These are phyloP conservation scores for Enteromius afrohamiltoni DNA, from an alignment of 2,797 vertebrate genomes.

Conservation along the genomic window DNA sequence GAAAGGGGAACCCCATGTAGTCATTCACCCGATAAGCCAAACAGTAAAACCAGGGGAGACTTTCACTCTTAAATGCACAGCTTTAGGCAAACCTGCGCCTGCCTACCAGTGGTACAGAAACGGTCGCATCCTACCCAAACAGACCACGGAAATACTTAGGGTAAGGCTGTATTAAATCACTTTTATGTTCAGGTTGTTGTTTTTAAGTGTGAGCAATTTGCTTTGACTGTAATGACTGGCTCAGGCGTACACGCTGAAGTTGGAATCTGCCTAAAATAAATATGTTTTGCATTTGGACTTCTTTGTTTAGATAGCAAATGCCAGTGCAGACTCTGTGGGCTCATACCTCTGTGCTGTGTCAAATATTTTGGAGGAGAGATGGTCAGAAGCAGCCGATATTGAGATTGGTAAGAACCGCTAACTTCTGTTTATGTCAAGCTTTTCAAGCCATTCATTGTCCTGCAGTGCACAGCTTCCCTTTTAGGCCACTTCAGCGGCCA, in stretches of 20 bases:
- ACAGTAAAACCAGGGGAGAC: slow-evolving; percentile 69
- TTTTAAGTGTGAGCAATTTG: neutral
- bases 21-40: slow-evolving; percentile 74
- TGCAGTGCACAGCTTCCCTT: neutral
- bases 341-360: slow-evolving; percentile 85
- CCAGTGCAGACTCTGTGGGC: slow-evolving; percentile 71
- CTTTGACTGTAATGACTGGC: slow-evolving; percentile 6
- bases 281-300: slow-evolving; percentile 21
- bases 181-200: neutral
- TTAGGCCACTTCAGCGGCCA: neutral
- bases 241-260: neutral
- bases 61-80: slow-evolving; percentile 76
- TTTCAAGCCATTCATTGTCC: neutral
- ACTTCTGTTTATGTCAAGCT: slow-evolving; percentile 1
- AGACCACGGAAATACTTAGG: slow-evolving; percentile 73
- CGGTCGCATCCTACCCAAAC: slow-evolving; percentile 73
- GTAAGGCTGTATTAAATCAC: slow-evolving; percentile 66
- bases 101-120: slow-evolving; percentile 88
- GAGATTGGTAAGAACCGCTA: slow-evolving; percentile 69
- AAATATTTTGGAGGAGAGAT: slow-evolving; percentile 80
- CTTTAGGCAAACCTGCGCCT: slow-evolving; percentile 83
- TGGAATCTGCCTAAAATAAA: slow-evolving; percentile 4
- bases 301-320: slow-evolving; percentile 73
- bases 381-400: slow-evolving; percentile 80
- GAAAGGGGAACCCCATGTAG: slow-evolving; percentile 79